Conservation (phyloP, 2,113 vertebrate genomes). For the Ceyx cyanopectus region DNA sequence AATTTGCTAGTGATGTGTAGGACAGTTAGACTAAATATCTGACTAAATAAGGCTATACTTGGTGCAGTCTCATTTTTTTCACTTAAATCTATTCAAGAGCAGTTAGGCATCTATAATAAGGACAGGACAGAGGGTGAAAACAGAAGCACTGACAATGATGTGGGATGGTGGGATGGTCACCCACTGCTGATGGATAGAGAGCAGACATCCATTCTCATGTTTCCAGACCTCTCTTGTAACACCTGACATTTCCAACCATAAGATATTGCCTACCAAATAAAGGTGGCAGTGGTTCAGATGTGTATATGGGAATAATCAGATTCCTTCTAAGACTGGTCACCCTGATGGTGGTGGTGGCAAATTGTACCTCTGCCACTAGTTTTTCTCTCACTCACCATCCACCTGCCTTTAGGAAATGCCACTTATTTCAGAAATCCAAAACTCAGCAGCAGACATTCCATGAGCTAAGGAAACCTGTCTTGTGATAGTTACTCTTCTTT, state of each 20-base stretch:
- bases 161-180: too few species aligned
- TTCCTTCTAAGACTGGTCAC: not conserved
- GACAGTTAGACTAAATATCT: not conserved
- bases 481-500: not conserved
- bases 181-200: not conserved
- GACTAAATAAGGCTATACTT: not conserved
- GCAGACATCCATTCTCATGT: not conserved
- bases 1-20: not conserved
- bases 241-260: not conserved
- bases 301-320: not conserved
- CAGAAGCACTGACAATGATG: not conserved
- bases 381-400: not conserved
- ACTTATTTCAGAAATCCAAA: not conserved
- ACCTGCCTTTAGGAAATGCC: not conserved
- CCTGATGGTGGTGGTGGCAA: not conserved
- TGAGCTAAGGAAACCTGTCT: not conserved
- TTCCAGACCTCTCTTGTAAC: not conserved
- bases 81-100: not conserved
- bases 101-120: not conserved
- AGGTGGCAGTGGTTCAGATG: not conserved
- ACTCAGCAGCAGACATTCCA: not conserved
- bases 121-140: not conserved
- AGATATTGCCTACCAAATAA: not conserved
- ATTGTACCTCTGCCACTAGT: not conserved
- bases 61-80: not conserved